A percentile compares a stretch with the other conserved stretches of the same genome.
Conservation (phyloP, 2,113 vertebrate species). For the Platichthys stellatus region DNA sequence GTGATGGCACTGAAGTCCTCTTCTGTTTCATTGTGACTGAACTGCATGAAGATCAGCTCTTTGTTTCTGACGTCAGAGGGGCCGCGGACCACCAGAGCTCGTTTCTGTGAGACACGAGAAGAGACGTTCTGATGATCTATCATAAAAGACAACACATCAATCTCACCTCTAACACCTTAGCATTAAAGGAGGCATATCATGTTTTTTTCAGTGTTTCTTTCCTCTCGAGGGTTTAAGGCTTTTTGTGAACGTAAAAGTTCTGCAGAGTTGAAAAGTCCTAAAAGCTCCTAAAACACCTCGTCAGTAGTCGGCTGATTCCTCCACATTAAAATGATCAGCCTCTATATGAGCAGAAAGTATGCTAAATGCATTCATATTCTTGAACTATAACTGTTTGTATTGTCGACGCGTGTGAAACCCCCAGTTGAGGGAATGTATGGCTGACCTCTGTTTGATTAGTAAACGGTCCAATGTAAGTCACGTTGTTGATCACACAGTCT, state of each 20-base stretch:
- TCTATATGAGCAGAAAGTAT: too few relatives aligned
- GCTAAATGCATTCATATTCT: too few relatives aligned
- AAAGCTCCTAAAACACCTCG: too few relatives aligned
- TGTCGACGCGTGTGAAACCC: background rate
- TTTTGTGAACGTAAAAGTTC: too few relatives aligned
- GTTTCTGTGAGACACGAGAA: conserved; percentile 77
- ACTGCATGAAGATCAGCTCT: conserved; percentile 95
- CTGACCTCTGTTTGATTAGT: conserved; percentile 88
- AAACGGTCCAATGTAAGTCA: conserved; percentile 91
- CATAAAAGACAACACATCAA: background rate
- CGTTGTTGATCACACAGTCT: conserved; percentile 83
- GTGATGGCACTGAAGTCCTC: conserved; percentile 98
- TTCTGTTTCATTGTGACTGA: conserved; percentile 90
- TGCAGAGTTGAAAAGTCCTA: too few relatives aligned
- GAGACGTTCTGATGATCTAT: background rate
- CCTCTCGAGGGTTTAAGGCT: too few relatives aligned
- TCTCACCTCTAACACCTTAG: too few relatives aligned
- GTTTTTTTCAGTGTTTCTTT: too few relatives aligned
- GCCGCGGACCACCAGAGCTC: conserved; percentile 90
- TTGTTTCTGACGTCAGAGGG: conserved; percentile 91
- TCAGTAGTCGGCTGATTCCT: too few relatives aligned
- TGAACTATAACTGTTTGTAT: background rate
- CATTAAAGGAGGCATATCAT: too few relatives aligned
- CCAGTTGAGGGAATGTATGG: background rate
- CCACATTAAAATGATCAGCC: too few relatives aligned